Evolutionary conservation across 2,797 vertebrate species (phyloP).

Genomic region (Hydrocynus forskahlii): DNA sequence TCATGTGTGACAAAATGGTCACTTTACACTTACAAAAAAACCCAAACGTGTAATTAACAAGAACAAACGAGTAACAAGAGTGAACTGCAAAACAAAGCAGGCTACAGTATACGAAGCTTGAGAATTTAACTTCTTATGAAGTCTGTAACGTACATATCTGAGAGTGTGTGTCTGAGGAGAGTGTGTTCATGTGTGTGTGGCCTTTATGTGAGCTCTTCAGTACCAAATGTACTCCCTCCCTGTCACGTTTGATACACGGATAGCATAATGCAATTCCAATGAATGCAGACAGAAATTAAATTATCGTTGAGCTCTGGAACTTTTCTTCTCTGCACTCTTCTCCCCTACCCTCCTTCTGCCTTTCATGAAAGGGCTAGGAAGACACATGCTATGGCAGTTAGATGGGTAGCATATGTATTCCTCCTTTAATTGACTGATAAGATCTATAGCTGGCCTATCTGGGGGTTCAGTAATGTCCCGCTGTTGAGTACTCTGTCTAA

Average conservation of each 20-base stretch:
- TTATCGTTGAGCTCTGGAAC: slow-evolving; percentile 50
- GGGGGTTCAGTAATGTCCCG: slow-evolving; percentile 39
- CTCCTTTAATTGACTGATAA: slow-evolving; percentile 45
- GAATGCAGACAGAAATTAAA: slow-evolving; percentile 52
- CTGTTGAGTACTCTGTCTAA: slow-evolving; percentile 34
- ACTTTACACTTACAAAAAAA: too few relatives aligned
- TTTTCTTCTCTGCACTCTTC: slow-evolving; percentile 23
- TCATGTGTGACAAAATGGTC: too few relatives aligned
- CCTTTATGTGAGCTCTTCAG: slow-evolving; percentile 25
- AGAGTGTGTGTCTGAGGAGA: slow-evolving; percentile 1
- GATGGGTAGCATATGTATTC: slow-evolving; percentile 47
- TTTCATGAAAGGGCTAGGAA: slow-evolving; percentile 38
- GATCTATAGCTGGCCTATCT: slow-evolving; percentile 39
- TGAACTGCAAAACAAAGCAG: not conserved
- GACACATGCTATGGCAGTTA: slow-evolving; percentile 28
- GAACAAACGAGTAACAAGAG: not conserved
- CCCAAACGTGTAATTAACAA: not conserved
- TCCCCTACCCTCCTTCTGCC: slow-evolving; percentile 24
- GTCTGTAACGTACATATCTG: not conserved
- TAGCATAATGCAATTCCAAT: slow-evolving; percentile 35
- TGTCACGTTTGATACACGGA: slow-evolving; percentile 44
- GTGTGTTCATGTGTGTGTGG: slow-evolving; percentile 1
- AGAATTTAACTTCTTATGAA: not conserved
- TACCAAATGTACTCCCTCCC: slow-evolving; percentile 33
- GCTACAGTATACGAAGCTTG: not conserved